phyloP scores from a whole-genome alignment of 2,797 vertebrate species.

The Artibeus lituratus region DNA sequence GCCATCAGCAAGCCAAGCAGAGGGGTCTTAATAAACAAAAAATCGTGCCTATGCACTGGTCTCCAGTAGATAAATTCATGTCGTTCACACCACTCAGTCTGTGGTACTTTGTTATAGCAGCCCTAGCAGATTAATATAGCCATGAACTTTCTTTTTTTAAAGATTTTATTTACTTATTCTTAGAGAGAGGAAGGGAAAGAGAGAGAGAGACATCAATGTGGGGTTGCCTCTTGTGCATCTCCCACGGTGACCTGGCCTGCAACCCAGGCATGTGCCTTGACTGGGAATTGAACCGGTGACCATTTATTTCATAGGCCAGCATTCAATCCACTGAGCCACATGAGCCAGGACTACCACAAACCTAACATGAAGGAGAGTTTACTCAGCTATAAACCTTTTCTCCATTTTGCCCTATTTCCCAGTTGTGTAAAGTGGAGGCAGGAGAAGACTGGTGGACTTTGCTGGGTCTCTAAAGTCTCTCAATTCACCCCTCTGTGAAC shows the following conservation, averaged over 20 bases:
- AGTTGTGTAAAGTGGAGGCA: not conserved
- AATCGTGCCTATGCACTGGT: not conserved
- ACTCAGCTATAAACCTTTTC: not conserved
- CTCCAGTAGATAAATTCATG: not conserved
- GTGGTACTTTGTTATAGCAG: not conserved
- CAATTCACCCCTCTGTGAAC: accelerated
- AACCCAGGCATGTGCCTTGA: too few relatives aligned
- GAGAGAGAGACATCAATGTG: too few relatives aligned
- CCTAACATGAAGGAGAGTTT: not conserved
- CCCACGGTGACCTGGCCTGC: too few relatives aligned
- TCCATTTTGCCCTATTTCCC: not conserved
- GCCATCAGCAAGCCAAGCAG: not conserved
- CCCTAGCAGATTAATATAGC: not conserved
- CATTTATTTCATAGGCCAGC: too few relatives aligned
- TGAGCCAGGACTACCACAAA: not conserved
- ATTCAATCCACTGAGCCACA: too few relatives aligned
- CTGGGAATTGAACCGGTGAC: too few relatives aligned
- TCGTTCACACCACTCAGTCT: not conserved
- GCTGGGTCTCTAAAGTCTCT: not conserved
- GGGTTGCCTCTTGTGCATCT: too few relatives aligned
- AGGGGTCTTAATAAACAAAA: not conserved
- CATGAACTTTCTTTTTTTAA: not conserved
- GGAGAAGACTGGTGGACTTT: not conserved
- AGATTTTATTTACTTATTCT: too few relatives aligned
- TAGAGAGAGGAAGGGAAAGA: too few relatives aligned